phyloP scores from a whole-genome alignment of 2,888 invertebrate genomes.

The Eupithecia vulgata region DNA sequence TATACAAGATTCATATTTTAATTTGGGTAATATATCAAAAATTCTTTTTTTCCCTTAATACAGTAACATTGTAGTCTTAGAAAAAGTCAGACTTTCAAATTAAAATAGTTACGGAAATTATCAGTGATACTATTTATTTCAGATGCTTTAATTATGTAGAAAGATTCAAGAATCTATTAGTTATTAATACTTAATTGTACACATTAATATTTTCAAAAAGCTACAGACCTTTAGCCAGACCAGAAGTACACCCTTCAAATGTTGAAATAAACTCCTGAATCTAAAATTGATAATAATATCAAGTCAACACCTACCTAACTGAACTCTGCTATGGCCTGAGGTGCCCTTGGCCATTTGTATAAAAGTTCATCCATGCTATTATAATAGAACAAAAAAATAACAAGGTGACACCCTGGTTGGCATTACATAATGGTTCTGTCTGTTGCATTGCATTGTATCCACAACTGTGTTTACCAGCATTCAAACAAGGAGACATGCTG shows the following conservation, averaged over 20 bases:
- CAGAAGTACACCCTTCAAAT: background rate
- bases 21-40: background rate
- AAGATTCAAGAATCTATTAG: background rate
- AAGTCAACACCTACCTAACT: background rate
- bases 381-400: background rate
- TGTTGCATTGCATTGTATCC: background rate
- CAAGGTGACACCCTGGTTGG: background rate
- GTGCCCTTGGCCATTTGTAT: conserved; percentile 1
- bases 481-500: conserved; percentile 5
- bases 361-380: background rate
- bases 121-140: background rate
- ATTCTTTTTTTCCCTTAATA: background rate
- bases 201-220: background rate
- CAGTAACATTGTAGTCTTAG: no score
- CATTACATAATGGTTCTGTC: background rate
- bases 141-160: background rate
- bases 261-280: background rate
- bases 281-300: background rate
- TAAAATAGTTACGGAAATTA: background rate
- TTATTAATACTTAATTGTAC: no score
- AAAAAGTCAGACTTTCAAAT: background rate
- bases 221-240: background rate
- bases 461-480: background rate
- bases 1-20: background rate
- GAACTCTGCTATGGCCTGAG: background rate